A percentile compares a stretch with the other conserved stretches of the same genome.
These are phyloP conservation scores for Phaethon lepturus DNA, from an alignment of 2,113 vertebrate genomes.

Conservation along the genomic window DNA sequence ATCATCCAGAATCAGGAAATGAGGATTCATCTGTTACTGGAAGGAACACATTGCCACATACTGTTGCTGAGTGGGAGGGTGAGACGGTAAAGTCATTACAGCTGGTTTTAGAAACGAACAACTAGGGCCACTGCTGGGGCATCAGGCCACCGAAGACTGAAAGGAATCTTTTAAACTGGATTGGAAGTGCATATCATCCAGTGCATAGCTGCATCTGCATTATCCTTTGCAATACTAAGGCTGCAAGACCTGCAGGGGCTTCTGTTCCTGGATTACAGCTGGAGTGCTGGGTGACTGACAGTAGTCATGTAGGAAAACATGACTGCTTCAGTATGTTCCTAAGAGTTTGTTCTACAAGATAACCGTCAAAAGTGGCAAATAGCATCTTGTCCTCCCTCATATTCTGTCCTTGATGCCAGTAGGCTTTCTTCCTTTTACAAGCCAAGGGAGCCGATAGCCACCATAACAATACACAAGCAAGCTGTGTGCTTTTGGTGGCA, in stretches of 20 bases:
- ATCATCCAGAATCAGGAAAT: slow-evolving; percentile 26
- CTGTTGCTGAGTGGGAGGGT: not conserved
- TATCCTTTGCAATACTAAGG: not conserved
- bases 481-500: not conserved
- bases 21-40: slow-evolving; percentile 21
- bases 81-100: not conserved
- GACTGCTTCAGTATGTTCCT: not conserved
- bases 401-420: not conserved
- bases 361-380: not conserved
- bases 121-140: not conserved
- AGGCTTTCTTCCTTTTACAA: not conserved
- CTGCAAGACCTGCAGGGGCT: not conserved
- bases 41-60: slow-evolving; percentile 2
- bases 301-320: accelerated
- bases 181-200: not conserved
- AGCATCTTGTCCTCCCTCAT: not conserved
- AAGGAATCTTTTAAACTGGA: not conserved
- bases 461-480: accelerated
- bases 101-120: not conserved
- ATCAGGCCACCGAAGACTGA: not conserved
- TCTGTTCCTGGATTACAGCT: not conserved
- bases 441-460: not conserved
- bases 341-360: not conserved
- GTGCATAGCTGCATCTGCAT: not conserved
- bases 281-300: not conserved